Percentiles rank a stretch among this genome's conserved stretches.
Evolutionary conservation across 2,888 invertebrate genomes (phyloP).

Genomic region (Drosophila meridiana): DNA sequence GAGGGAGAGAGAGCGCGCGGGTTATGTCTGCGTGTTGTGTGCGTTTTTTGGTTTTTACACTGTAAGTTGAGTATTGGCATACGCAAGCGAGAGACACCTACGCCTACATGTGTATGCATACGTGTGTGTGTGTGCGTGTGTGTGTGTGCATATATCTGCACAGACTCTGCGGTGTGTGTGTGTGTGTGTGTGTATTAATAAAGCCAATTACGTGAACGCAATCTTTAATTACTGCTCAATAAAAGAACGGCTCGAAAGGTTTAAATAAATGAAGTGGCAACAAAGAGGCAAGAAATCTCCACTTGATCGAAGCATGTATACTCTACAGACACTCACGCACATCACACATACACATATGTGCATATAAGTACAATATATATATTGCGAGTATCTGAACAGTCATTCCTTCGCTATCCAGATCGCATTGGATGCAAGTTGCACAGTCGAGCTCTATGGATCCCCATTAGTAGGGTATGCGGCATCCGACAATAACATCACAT

Average conservation of each 20-base stretch:
- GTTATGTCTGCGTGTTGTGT: not conserved
- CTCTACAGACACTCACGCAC: not conserved
- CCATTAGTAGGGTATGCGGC: not conserved
- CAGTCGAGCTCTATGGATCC: not conserved
- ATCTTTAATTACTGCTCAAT: constrained; percentile 62
- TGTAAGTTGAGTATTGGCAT: not conserved
- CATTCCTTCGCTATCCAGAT: not conserved
- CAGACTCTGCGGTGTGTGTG: not conserved
- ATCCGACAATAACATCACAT: constrained; percentile 12
- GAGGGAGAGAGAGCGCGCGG: not conserved
- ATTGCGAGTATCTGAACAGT: too few relatives aligned
- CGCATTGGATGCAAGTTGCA: not conserved
- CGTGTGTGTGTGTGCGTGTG: not conserved
- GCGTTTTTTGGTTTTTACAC: not conserved
- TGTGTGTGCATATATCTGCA: not conserved
- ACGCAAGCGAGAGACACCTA: not conserved
- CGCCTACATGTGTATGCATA: not conserved
- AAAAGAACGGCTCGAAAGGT: constrained; percentile 38
- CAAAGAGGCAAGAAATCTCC: constrained; percentile 4
- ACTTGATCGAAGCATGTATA: constrained; percentile 10
- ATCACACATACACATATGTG: not conserved
- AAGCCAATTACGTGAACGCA: constrained; percentile 64
- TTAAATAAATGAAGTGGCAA: constrained; percentile 27
- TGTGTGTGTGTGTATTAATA: constrained; percentile 29
- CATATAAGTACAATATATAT: too few relatives aligned